Percentiles rank a stretch among this genome's conserved stretches.
These are phyloP conservation scores for Trigoniulus corallinus DNA, from an alignment of 1,140 invertebrate genomes.

Conservation along the genomic window DNA sequence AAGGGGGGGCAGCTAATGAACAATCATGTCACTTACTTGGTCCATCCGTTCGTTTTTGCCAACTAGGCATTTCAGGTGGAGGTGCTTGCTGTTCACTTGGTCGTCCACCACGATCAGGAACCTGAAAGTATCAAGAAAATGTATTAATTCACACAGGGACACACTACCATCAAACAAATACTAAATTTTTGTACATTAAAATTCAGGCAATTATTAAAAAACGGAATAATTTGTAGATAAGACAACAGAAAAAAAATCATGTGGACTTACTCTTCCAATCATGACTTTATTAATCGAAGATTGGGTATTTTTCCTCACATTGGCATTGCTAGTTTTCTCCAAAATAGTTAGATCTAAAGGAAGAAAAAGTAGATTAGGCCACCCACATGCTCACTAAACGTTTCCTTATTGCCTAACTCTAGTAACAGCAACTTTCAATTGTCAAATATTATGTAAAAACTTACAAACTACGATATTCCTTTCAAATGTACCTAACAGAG, in stretches of 20 bases:
- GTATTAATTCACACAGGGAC: not conserved
- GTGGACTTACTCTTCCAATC: slow-evolving; percentile 54
- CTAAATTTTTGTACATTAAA: not conserved
- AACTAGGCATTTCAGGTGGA: slow-evolving; percentile 88
- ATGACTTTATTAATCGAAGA: slow-evolving; percentile 68
- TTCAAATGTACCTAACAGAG: too few species aligned
- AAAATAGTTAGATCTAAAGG: slow-evolving; percentile 50
- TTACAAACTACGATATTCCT: too few species aligned
- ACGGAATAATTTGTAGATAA: not conserved
- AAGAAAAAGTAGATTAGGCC: not conserved
- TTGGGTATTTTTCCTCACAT: slow-evolving; percentile 58
- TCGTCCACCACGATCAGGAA: slow-evolving; percentile 64
- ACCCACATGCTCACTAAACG: too few species aligned
- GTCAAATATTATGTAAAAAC: too few species aligned
- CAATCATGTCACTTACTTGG: not conserved
- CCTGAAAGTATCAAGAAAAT: slow-evolving; percentile 13
- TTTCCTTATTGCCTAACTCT: too few species aligned
- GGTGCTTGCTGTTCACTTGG: slow-evolving; percentile 74
- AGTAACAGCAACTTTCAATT: too few species aligned
- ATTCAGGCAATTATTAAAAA: not conserved
- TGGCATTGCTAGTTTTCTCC: slow-evolving; percentile 71
- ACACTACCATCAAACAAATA: not conserved
- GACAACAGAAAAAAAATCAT: too few species aligned
- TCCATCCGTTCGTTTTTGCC: slow-evolving; percentile 43
- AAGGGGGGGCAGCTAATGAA: not conserved